phyloP scores from a whole-genome alignment of 2,797 vertebrate species.

The Sciaenops ocellatus region DNA sequence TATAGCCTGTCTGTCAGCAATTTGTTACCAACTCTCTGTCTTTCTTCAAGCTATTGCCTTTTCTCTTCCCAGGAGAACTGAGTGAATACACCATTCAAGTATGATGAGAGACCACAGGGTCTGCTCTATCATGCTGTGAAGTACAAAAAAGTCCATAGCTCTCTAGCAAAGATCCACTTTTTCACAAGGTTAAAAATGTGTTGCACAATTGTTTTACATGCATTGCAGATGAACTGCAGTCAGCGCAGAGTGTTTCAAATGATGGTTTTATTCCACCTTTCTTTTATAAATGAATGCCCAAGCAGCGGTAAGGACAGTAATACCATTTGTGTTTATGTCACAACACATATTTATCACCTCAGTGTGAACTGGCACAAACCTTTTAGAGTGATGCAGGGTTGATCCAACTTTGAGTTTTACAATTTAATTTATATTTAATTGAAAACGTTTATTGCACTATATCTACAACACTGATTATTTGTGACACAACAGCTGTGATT shows the following conservation, averaged over 20 bases:
- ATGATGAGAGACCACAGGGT: slow-evolving; percentile 12
- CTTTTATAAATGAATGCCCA: neutral
- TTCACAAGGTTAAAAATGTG: neutral
- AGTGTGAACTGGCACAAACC: neutral
- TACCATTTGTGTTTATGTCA: neutral
- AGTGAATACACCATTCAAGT: neutral
- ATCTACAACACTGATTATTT: neutral
- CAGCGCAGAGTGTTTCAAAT: neutral
- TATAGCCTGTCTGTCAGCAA: slow-evolving; percentile 31
- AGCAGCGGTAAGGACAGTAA: neutral
- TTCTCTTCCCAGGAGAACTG: slow-evolving; percentile 16
- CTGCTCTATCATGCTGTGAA: neutral
- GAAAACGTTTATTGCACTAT: neutral
- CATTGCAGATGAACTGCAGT: neutral
- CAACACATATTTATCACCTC: neutral
- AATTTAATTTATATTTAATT: slow-evolving; percentile 12
- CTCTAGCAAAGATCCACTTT: neutral
- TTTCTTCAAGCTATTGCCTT: neutral
- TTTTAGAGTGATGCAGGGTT: neutral
- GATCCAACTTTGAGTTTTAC: neutral
- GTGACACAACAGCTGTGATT: slow-evolving; percentile 15
- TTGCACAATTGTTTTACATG: neutral
- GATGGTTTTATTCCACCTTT: slow-evolving; percentile 1
- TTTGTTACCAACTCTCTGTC: slow-evolving; percentile 23
- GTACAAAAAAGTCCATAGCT: neutral